Evolutionary conservation across 1,140 invertebrate genomes (phyloP), one percentile per base, ranked within the genome.

Genomic region (Sesamia nonagrioides): DNA sequence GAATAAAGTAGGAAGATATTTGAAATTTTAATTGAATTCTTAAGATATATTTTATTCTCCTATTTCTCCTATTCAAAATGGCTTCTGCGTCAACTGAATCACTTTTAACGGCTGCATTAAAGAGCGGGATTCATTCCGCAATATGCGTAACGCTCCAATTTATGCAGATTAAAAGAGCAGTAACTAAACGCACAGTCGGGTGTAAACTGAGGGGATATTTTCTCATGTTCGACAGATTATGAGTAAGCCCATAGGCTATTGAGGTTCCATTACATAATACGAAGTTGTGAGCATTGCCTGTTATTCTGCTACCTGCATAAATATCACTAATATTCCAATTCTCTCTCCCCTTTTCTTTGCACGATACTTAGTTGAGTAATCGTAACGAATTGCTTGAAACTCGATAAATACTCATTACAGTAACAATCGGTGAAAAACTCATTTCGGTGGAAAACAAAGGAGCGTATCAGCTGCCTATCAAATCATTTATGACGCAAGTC

Each of bases 221-320:
- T 52, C 74, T 66, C 58, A 48, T 75, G 72, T 77, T 77, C 74
- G 60, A 77, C 58, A 66, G 74, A 77, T 66, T 54, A 73, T 77
- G 58, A 15, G 74, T 63, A 66, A 73, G 71, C 71, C 52, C 27
- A 27, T 58, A 27, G 52, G 52, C 35, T 58, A 54, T 73, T 58
- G 71, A 40, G 33, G 33, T 18, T 58, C 35, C 37, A 58, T 56
- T 73, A 58, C 52, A 73, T 54, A 58, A 73, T 42, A 15, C 52
- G 3, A 42, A 58, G 50, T 73, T 56, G 35, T 37, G 71, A 58
- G 71, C 17, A 40, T 73, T 40, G 17, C 52, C 15, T 13, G 63
- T 15, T 68, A 68, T 68, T 48, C 37, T 4, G 33, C 6, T 35
- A 15, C 58, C 13, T 37, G 17, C 45, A 68, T 68, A 27, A 21